Base-by-base conservation (phyloP, 1,140 invertebrate genomes). In the Drosophila parabipectinata region DNA sequence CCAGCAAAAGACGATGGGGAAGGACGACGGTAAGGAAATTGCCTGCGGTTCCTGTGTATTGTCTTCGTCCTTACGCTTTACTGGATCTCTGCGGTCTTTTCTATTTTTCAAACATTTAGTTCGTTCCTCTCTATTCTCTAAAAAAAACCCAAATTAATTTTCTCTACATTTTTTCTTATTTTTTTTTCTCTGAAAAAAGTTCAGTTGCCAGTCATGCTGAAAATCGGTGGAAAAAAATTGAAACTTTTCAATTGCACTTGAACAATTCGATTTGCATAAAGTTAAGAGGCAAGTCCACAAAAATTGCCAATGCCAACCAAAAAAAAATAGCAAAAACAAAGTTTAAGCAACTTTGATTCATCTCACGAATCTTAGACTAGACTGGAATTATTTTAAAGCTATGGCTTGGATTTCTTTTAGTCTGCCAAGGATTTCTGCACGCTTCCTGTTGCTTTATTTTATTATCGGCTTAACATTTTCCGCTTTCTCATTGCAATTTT, bases 231-330 rank as follows among this genome's bases (percentile, higher is more conserved):
- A 14, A 26, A 53, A 53, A 68, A 64, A 53, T 28, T 44, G 10
- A n/a, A 32, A 32, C 28, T 34, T 63, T 62, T 53, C 37, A 64
- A 68, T 45, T 45, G 64, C 34, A 44, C 57, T 61, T 32, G 9
- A 61, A 66, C 45, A 28, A 67, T 61, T 59, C 34, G 55, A 66
- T 66, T 66, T 59, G 18, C 53, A 50, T 64, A 48, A 48, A 64
- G 53, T 63, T 47, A 24, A 34, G 53, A 10, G 12, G 39, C 21
- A 28, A 55, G 50, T 54, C 37, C 6, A 15, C 51, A 8, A 47
- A 32, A 63, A 63, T 63, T 47, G 52, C 52, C 60, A 32, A 62
- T 55, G 28, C 34, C 37, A 18, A 18, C 18, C 18, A 18, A 39
- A n/a, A 41, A 41, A 41, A 14, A 24, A 10, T 30, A 8, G 14